A percentile compares a stretch with the other conserved stretches of the same genome.
These are phyloP conservation scores for Mesorhabditis belari DNA, from an alignment of 2,888 invertebrate genomes.

Conservation along the genomic window DNA sequence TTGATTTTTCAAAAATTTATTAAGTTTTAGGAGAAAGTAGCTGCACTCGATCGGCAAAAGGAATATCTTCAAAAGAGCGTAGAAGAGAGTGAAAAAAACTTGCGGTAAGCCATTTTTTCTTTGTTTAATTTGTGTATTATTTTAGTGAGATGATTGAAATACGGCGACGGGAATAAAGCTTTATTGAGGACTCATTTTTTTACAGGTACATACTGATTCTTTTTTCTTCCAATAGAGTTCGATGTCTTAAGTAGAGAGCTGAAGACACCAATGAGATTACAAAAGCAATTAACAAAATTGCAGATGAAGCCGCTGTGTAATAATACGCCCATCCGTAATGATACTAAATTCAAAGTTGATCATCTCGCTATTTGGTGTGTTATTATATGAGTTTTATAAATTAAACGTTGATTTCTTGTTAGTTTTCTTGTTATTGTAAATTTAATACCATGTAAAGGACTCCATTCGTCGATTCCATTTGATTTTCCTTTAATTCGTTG, in stretches of 20 bases:
- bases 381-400: neutral
- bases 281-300: constrained; percentile 19
- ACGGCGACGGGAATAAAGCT: neutral
- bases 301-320: constrained; percentile 15
- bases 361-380: neutral
- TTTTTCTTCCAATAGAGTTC: constrained; percentile 17
- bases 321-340: constrained; percentile 40
- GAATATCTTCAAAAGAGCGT: constrained; percentile 73
- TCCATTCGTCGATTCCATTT: constrained; percentile 24
- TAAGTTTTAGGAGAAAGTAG: constrained; percentile 17
- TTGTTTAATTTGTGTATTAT: no score
- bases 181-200: neutral
- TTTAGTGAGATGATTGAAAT: neutral
- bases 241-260: constrained; percentile 12
- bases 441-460: constrained; percentile 12
- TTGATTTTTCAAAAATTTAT: neutral
- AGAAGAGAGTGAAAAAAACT: constrained; percentile 76
- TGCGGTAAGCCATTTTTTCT: constrained; percentile 60
- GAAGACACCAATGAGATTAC: constrained; percentile 18
- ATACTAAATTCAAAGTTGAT: constrained; percentile 14
- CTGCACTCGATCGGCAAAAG: constrained; percentile 64
- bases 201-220: neutral
- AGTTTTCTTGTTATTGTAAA: neutral
- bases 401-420: neutral
- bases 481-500: constrained; percentile 33